phyloP scores from a whole-genome alignment of 2,888 invertebrate genomes.

The Ariolimax columbianus region DNA sequence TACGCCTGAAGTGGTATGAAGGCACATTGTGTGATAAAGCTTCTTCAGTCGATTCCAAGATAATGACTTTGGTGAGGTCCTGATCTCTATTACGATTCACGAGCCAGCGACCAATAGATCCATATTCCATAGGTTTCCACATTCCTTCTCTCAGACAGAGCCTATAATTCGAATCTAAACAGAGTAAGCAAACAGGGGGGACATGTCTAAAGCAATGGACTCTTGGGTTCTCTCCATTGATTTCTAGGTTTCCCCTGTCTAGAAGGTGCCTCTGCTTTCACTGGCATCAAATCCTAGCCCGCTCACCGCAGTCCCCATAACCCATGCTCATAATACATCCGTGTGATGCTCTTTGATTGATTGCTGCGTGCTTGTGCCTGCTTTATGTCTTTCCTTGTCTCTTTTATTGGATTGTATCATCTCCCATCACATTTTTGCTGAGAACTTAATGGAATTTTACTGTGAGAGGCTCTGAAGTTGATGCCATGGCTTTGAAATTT shows the following conservation, averaged over 20 bases:
- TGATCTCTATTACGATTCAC: slow-evolving; percentile 40
- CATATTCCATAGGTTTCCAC: slow-evolving; percentile 23
- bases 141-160: background rate
- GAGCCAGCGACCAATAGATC: slow-evolving; percentile 26
- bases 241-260: slow-evolving; percentile 41
- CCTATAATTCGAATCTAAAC: slow-evolving; percentile 39
- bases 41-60: slow-evolving; percentile 26
- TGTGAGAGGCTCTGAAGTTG: slow-evolving; percentile 31
- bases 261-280: slow-evolving; percentile 44
- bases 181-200: slow-evolving; percentile 40
- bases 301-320: slow-evolving; percentile 30
- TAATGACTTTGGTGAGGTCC: slow-evolving; percentile 45
- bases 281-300: slow-evolving; percentile 46
- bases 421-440: slow-evolving; percentile 36
- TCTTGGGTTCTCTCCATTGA: slow-evolving; percentile 41
- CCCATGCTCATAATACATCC: slow-evolving; percentile 43
- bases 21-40: slow-evolving; percentile 26
- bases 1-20: slow-evolving; percentile 5
- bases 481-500: slow-evolving; percentile 33
- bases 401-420: slow-evolving; percentile 51
- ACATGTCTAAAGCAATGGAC: slow-evolving; percentile 49
- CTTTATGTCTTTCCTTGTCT: slow-evolving; percentile 45
- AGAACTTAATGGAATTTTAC: slow-evolving; percentile 45
- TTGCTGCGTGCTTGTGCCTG: slow-evolving; percentile 42
- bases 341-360: slow-evolving; percentile 44